A percentile compares a stretch with the other conserved stretches of the same genome.
Conservation (phyloP, 1,140 invertebrate genomes). For the Stegodyphus mimosarum region DNA sequence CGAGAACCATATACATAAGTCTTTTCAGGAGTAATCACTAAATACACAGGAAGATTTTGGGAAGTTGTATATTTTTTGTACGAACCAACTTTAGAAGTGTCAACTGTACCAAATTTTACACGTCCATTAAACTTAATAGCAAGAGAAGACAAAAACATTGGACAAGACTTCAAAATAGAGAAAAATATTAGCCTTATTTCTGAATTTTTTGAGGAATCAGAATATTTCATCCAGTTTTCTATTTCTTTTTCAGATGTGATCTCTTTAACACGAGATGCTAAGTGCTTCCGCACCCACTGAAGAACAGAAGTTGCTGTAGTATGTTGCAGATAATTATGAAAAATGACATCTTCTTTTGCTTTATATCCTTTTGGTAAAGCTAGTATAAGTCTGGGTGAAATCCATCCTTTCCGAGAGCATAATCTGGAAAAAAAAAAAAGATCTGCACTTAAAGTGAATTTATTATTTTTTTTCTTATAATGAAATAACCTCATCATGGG, state of each 20-base stretch:
- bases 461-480: no score
- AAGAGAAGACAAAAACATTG: conserved; percentile 72
- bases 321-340: conserved; percentile 67
- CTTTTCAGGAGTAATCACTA: conserved; percentile 70
- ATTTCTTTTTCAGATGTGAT: conserved; percentile 66
- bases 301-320: conserved; percentile 67
- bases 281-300: conserved; percentile 70
- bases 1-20: conserved; percentile 68
- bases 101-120: conserved; percentile 70
- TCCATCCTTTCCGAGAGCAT: conserved; percentile 71
- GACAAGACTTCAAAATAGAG: conserved; percentile 68
- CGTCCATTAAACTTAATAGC: conserved; percentile 72
- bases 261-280: conserved; percentile 69
- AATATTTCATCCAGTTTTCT: conserved; percentile 65
- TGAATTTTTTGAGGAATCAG: conserved; percentile 59
- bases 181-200: conserved; percentile 69
- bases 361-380: conserved; percentile 70
- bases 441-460: no score
- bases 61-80: conserved; percentile 62
- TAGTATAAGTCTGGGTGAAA: conserved; percentile 69
- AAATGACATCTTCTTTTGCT: conserved; percentile 71
- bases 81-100: conserved; percentile 63
- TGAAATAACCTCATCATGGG: no score
- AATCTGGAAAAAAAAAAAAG: conserved; percentile 66
- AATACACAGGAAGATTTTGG: conserved; percentile 65